phyloP scores from a whole-genome alignment of 1,140 invertebrate species.

The Vanessa tameamea region DNA sequence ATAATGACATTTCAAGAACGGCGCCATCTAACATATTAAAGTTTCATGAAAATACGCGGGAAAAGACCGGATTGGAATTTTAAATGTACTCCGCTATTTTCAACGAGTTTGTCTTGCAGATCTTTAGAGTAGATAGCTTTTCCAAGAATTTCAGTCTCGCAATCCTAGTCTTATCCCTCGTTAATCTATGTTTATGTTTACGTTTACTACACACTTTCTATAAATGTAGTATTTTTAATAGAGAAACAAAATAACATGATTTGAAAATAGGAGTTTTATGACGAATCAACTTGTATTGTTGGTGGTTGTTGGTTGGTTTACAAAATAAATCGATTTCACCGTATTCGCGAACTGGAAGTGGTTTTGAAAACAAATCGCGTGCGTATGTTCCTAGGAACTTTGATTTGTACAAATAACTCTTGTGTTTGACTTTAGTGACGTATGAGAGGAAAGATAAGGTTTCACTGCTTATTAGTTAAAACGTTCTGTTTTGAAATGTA shows the following conservation, averaged over 20 bases:
- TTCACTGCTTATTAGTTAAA: slow-evolving; percentile 10
- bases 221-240: background rate
- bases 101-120: slow-evolving; percentile 20
- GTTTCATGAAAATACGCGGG: slow-evolving; percentile 21
- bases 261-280: background rate
- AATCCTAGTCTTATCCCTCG: slow-evolving; percentile 2
- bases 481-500: background rate
- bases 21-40: slow-evolving; percentile 17
- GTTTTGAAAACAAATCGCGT: slow-evolving; percentile 61
- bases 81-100: slow-evolving; percentile 26
- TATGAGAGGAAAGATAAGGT: slow-evolving; percentile 26
- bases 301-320: slow-evolving; percentile 18
- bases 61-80: slow-evolving; percentile 25
- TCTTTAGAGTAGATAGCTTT: slow-evolving; percentile 25
- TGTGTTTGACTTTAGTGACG: slow-evolving; percentile 33
- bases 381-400: slow-evolving; percentile 48
- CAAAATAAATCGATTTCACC: slow-evolving; percentile 34
- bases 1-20: slow-evolving; percentile 28
- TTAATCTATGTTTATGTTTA: slow-evolving; percentile 11
- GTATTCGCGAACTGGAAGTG: slow-evolving; percentile 39
- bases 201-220: background rate
- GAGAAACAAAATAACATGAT: background rate
- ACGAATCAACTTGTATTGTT: background rate
- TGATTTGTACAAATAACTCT: slow-evolving; percentile 36
- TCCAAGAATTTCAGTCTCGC: slow-evolving; percentile 13